These are phyloP conservation scores for Polyommatus icarus DNA, from an alignment of 2,888 invertebrate species.

Conservation along the genomic window DNA sequence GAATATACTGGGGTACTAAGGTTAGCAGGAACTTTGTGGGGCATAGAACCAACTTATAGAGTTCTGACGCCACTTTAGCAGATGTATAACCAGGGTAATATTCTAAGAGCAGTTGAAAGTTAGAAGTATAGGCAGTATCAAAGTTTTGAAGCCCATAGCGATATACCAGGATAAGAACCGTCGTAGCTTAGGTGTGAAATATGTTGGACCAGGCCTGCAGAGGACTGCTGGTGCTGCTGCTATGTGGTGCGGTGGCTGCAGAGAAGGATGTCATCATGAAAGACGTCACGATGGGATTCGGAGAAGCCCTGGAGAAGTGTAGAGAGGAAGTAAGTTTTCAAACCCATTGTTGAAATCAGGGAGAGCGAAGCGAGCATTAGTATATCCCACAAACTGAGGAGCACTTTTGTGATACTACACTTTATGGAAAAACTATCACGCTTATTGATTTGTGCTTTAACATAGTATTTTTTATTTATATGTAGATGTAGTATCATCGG, in stretches of 20 bases:
- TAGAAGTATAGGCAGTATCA: no score
- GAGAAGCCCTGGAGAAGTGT: conserved; percentile 67
- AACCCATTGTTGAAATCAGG: not conserved
- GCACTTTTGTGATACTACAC: no score
- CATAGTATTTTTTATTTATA: no score
- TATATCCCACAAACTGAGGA: no score
- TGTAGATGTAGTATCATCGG: no score
- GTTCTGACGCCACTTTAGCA: not conserved
- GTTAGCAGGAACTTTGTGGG: not conserved
- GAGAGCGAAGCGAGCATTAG: no score
- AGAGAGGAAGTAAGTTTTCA: conserved; percentile 59
- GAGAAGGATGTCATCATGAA: conserved; percentile 58
- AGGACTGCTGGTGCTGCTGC: conserved; percentile 37
- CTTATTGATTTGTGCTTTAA: no score
- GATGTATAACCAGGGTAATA: no score
- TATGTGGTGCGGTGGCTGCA: conserved; percentile 36
- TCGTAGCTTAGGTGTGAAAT: not conserved
- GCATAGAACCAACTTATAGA: not conserved
- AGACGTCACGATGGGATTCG: conserved; percentile 72
- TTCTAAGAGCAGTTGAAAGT: no score
- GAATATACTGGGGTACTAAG: not conserved
- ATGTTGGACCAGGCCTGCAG: conserved; percentile 34
- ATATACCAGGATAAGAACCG: not conserved
- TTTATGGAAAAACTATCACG: no score
- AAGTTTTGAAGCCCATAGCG: no score